Percentiles rank a stretch among this genome's conserved stretches.
These are phyloP conservation scores for Tenthredo amoena DNA, from an alignment of 2,888 invertebrate genomes.

Conservation along the genomic window DNA sequence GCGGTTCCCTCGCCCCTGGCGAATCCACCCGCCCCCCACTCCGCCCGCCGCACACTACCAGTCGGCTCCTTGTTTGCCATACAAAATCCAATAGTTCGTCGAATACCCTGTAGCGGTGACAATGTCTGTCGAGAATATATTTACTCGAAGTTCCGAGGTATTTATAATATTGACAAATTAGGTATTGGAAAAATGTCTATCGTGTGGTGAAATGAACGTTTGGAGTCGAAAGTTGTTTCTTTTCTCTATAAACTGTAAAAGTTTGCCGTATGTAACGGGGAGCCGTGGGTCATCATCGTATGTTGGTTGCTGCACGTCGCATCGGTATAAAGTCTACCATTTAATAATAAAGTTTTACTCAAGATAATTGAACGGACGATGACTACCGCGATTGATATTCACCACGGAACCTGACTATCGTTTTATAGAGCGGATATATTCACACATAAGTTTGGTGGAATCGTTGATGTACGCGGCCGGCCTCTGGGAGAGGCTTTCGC, in stretches of 20 bases:
- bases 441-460: neutral
- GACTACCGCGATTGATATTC: conserved; percentile 14
- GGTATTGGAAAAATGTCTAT: neutral
- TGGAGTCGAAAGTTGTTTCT: conserved; percentile 16
- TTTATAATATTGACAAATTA: conserved; percentile 43
- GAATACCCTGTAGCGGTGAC: conserved; percentile 70
- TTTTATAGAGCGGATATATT: neutral
- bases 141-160: conserved; percentile 25
- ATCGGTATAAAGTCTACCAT: neutral
- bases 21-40: conserved; percentile 58
- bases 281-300: conserved; percentile 9
- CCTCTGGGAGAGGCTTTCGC: conserved; percentile 37
- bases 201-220: conserved; percentile 29
- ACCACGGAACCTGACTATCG: conserved; percentile 24
- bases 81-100: conserved; percentile 78
- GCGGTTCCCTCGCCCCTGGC: conserved; percentile 60
- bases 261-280: neutral
- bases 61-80: conserved; percentile 78
- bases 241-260: neutral
- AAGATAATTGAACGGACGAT: conserved; percentile 7
- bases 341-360: neutral
- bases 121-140: conserved; percentile 30
- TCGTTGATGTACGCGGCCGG: conserved; percentile 3
- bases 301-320: conserved; percentile 32
- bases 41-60: conserved; percentile 68